Conservation (phyloP, 2,888 invertebrate genomes). For the Diarsia rubi region DNA sequence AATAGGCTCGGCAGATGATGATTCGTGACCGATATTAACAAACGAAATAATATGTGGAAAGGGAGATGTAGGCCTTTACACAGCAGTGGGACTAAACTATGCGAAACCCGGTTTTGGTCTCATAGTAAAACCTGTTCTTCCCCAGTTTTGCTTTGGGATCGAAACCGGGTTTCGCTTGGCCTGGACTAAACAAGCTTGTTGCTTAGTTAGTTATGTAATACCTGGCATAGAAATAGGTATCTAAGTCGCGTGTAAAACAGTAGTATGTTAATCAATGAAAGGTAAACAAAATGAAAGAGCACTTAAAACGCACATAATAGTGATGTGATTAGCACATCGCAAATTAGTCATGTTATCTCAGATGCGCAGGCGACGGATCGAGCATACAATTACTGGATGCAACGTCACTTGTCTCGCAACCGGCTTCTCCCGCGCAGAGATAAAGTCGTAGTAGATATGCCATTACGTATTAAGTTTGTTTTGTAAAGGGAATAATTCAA, state of each 20-base stretch:
- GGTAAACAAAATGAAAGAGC: conserved; percentile 42
- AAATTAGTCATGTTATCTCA: conserved; percentile 78
- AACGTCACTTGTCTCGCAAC: conserved; percentile 72
- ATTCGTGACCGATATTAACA: neutral
- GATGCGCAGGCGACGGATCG: conserved; percentile 72
- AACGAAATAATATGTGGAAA: neutral
- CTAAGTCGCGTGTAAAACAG: neutral
- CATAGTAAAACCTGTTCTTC: too few relatives aligned
- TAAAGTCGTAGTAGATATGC: conserved; percentile 76
- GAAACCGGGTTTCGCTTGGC: too few relatives aligned
- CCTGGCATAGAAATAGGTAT: neutral
- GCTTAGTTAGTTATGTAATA: neutral
- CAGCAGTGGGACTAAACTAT: neutral
- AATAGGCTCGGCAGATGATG: too few relatives aligned
- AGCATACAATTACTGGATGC: conserved; percentile 74
- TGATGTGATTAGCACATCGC: conserved; percentile 76
- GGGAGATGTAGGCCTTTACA: neutral
- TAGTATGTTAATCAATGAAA: conserved; percentile 21
- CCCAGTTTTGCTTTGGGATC: too few relatives aligned
- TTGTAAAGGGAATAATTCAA: conserved; percentile 73
- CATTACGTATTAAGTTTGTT: conserved; percentile 77
- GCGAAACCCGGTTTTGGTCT: too few relatives aligned
- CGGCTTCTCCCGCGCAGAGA: conserved; percentile 67
- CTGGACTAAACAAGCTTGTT: neutral
- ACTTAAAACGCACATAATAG: conserved; percentile 71